Evolutionary conservation across 2,888 invertebrate species (phyloP).

Genomic region (Rambutsinella grinnellia): DNA sequence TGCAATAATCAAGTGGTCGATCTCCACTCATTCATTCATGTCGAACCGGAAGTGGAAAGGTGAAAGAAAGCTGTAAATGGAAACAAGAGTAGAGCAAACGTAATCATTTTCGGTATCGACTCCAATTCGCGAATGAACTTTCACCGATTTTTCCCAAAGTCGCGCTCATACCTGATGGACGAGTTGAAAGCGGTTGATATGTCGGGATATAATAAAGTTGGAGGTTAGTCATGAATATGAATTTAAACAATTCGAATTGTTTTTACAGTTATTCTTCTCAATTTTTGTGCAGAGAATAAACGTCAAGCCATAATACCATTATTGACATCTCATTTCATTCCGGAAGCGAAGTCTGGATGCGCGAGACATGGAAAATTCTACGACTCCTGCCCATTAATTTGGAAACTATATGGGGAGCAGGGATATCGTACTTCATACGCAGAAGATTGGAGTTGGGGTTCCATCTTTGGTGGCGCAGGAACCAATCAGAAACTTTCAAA

Average conservation of each 20-base stretch:
- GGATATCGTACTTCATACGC: constrained; percentile 11
- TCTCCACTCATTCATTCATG: not conserved
- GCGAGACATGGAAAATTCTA: not conserved
- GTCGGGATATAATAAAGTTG: constrained; percentile 69
- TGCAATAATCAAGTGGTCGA: not conserved
- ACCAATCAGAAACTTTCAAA: not conserved
- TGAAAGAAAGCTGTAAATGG: not conserved
- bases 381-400: constrained; percentile 4
- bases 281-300: too few species aligned
- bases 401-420: constrained; percentile 7
- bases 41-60: not conserved
- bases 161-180: constrained; percentile 65
- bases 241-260: too few species aligned
- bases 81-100: constrained; percentile 59
- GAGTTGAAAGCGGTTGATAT: constrained; percentile 67
- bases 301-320: constrained; percentile 71
- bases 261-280: too few species aligned
- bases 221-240: too few species aligned
- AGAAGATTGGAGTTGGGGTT: constrained; percentile 11
- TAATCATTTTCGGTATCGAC: constrained; percentile 69
- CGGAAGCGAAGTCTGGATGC: constrained; percentile 70
- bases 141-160: constrained; percentile 67
- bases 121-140: constrained; percentile 68
- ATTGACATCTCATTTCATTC: constrained; percentile 67
- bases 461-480: too few species aligned